Base-by-base conservation (phyloP, 2,113 vertebrate species). In the Oostethus manadensis region DNA sequence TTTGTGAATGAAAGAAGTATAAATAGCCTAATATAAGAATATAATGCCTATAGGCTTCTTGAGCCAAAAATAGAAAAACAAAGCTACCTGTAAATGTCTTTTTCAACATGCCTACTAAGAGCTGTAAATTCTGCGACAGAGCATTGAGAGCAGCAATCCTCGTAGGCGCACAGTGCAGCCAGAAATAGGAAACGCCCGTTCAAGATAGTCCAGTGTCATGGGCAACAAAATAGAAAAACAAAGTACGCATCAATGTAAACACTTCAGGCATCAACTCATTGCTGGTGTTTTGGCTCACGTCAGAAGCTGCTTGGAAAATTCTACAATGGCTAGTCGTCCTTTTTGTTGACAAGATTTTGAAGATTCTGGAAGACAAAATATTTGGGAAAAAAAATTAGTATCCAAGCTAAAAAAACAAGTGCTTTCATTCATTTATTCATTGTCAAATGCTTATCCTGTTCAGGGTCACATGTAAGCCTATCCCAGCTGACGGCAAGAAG, bases 301-400 rank as follows among this genome's bases (percentile, higher is more conserved):
- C 23, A 15, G 0, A 54, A 16, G 29, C 23, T 16, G 50, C 38
- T 51, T n/a, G 38, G 56, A 23, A 50, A 13, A 23, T 14, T 23
- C 33, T 46, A 22, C 1, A 7, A 13, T 3, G n/a, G 29, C 50
- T 85, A 88, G 61, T 87, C 68, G 0, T 80, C 82, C 63, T 88
- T 88, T 66, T 87, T 88, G 69, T 69, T 58, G 60, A 56, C 81
- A 35, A n/a, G 17, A 11, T 85, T 76, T 29, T 68, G 66, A 56
- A 59, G 68, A 75, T 73, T 85, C 87, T 88, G 75, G 74, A 70
- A 59, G 15, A 68, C 3, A 67, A 51, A 45, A 33, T 20, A 17
- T 3, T 1, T 14, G 16, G 42, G 13, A 21, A 23, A n/a, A 58
- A 44, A 23, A 7, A 1, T 57, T 17, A 26, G 4, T 10, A 1